phyloP scores from a whole-genome alignment of 2,888 invertebrate species.

The Cheilosia vernalis region DNA sequence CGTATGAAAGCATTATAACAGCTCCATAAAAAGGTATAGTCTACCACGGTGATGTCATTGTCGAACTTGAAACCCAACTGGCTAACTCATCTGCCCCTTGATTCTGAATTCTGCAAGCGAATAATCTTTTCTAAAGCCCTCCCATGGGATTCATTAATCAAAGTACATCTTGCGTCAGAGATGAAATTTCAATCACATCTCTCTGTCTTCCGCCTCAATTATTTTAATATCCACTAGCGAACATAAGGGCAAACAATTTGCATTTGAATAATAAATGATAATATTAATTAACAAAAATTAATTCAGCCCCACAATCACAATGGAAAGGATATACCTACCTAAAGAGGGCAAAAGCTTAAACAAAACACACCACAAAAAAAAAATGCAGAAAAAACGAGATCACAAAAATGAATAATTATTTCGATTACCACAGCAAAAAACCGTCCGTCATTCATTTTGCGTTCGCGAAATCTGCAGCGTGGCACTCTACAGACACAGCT shows the following conservation, averaged over 20 bases:
- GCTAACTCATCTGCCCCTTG: too few species aligned
- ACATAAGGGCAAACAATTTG: constrained; percentile 40
- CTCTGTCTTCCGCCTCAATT: constrained; percentile 44
- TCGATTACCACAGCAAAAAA: constrained; percentile 60
- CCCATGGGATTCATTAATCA: too few species aligned
- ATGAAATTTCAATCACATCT: background rate
- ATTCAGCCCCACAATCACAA: constrained; percentile 48
- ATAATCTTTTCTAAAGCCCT: too few species aligned
- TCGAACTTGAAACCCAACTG: too few species aligned
- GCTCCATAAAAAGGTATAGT: too few species aligned
- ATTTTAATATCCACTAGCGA: constrained; percentile 16
- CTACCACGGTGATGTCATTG: too few species aligned
- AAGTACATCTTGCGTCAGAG: too few species aligned
- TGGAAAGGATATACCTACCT: constrained; percentile 9
- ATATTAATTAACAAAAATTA: constrained; percentile 70
- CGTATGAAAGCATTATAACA: too few species aligned
- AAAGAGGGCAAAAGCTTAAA: background rate
- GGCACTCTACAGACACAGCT: too few species aligned
- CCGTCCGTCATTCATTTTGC: constrained; percentile 27
- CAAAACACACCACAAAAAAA: background rate
- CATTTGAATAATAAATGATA: constrained; percentile 72
- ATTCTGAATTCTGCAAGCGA: too few species aligned
- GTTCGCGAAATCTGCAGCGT: background rate
- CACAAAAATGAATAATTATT: constrained; percentile 67
- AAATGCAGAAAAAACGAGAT: background rate